Evolutionary conservation across 1,140 invertebrate species (phyloP).

Genomic region (Tachypleus tridentatus): DNA sequence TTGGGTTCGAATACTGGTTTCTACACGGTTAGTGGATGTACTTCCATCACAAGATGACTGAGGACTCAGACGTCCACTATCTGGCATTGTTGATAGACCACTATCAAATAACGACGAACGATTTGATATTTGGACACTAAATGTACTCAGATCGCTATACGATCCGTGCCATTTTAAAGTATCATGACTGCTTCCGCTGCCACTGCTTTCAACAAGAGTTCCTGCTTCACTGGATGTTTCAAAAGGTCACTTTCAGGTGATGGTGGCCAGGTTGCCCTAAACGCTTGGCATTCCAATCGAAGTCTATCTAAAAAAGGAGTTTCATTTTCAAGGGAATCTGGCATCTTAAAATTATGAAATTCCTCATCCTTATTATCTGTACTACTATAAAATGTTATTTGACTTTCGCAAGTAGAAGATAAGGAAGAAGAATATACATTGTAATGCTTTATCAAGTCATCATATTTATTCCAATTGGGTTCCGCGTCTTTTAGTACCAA

Average conservation of each 20-base stretch:
- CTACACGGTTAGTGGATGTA: constrained; percentile 15
- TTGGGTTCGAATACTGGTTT: constrained; percentile 24
- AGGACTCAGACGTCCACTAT: constrained; percentile 21
- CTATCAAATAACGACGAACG: constrained; percentile 21
- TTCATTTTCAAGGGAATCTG: neutral
- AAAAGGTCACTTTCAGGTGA: constrained; percentile 41
- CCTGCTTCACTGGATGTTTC: constrained; percentile 15
- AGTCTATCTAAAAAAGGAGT: constrained; percentile 18
- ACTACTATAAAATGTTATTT: neutral
- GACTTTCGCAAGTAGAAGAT: neutral
- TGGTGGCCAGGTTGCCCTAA: neutral
- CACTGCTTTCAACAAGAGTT: constrained; percentile 39
- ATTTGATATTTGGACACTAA: constrained; percentile 22
- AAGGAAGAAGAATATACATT: constrained; percentile 8
- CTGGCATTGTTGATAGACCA: constrained; percentile 23
- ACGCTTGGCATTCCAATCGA: constrained; percentile 3
- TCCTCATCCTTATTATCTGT: neutral
- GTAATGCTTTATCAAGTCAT: constrained; percentile 11
- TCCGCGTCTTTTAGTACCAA: no score
- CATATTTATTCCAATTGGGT: neutral
- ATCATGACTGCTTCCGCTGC: constrained; percentile 51
- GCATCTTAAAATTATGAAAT: no score
- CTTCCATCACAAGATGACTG: constrained; percentile 40
- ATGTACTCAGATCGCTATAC: constrained; percentile 53
- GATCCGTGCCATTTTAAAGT: constrained; percentile 70